These are phyloP conservation scores for Tetragonula clypearis DNA, from an alignment of 1,140 invertebrate species.

Conservation along the genomic window DNA sequence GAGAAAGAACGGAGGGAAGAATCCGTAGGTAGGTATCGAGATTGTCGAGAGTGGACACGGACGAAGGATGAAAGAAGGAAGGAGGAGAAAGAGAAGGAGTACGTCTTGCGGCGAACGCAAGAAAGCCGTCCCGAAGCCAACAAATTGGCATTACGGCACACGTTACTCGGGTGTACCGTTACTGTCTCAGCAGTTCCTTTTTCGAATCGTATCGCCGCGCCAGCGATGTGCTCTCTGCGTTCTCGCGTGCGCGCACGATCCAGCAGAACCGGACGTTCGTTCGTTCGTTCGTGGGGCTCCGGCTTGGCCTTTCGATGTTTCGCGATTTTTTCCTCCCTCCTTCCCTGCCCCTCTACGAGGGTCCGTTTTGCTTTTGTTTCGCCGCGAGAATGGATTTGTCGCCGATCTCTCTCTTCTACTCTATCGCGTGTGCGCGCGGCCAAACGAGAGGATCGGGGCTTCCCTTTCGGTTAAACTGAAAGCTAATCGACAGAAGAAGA, in stretches of 20 bases:
- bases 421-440: neutral
- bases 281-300: neutral
- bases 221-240: slow-evolving; percentile 4
- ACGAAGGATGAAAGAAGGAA: neutral
- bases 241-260: slow-evolving; percentile 39
- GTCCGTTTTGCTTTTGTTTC: neutral
- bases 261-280: slow-evolving; percentile 22
- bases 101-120: slow-evolving; percentile 15
- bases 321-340: slow-evolving; percentile 9
- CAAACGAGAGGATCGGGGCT: neutral
- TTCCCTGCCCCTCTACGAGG: neutral
- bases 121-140: slow-evolving; percentile 38
- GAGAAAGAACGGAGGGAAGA: slow-evolving; percentile 1
- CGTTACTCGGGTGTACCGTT: slow-evolving; percentile 55
- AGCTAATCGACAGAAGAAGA: no score
- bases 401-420: neutral
- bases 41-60: neutral
- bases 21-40: neutral
- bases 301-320: slow-evolving; percentile 29
- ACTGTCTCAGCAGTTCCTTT: slow-evolving; percentile 57
- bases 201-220: slow-evolving; percentile 50
- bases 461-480: neutral
- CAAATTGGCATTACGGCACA: slow-evolving; percentile 65
- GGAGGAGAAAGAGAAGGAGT: neutral
- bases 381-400: neutral